Evolutionary conservation across 2,888 invertebrate species (phyloP).

Genomic region (Teleiodes luculella): DNA sequence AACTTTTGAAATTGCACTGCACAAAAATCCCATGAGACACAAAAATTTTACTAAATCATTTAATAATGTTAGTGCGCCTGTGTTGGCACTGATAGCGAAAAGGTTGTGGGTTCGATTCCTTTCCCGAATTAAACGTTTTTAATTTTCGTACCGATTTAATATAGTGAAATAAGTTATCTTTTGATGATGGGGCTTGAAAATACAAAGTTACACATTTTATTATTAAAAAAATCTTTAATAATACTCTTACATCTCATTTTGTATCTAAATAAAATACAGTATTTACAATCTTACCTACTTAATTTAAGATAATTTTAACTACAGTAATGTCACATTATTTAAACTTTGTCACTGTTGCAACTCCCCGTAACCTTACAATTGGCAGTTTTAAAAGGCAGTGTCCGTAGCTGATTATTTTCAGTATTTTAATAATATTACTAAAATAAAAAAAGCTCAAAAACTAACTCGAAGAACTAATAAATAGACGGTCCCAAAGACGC

Average conservation of each 20-base stretch:
- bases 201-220: not conserved
- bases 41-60: too few relatives aligned
- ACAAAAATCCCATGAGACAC: too few relatives aligned
- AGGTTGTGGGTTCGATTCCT: too few relatives aligned
- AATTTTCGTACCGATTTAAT: too few relatives aligned
- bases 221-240: slow-evolving; percentile 63
- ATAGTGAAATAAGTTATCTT: too few relatives aligned
- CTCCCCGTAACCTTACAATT: slow-evolving; percentile 19
- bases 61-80: too few relatives aligned
- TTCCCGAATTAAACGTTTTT: too few relatives aligned
- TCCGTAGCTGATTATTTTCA: slow-evolving; percentile 51
- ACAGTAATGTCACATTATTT: slow-evolving; percentile 51
- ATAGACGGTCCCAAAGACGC: slow-evolving; percentile 59
- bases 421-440: slow-evolving; percentile 41
- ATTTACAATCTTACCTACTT: slow-evolving; percentile 70
- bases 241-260: slow-evolving; percentile 67
- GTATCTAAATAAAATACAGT: slow-evolving; percentile 76
- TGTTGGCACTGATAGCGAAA: too few relatives aligned
- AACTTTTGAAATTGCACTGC: too few relatives aligned
- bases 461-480: slow-evolving; percentile 35
- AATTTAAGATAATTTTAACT: slow-evolving; percentile 37
- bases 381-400: slow-evolving; percentile 49
- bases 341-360: slow-evolving; percentile 32
- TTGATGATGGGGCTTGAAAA: too few relatives aligned
- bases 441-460: slow-evolving; percentile 36